These are phyloP conservation scores for Poecilia gillii DNA, from an alignment of 2,797 vertebrate genomes.

Conservation along the genomic window DNA sequence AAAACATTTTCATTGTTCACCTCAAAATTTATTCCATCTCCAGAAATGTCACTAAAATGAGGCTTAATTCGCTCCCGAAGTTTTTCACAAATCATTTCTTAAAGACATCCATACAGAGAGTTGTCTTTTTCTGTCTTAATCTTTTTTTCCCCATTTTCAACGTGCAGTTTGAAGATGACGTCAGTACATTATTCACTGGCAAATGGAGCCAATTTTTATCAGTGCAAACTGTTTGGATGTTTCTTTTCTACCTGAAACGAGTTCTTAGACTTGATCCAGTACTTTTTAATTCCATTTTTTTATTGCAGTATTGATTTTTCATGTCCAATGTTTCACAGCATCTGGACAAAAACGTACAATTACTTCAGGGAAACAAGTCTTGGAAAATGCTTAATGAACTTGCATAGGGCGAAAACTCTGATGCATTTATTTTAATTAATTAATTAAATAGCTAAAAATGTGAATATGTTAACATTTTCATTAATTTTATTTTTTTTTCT, in stretches of 20 bases:
- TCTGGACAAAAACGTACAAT: not conserved
- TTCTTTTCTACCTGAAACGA: not conserved
- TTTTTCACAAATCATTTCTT: not conserved
- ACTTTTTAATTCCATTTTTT: not conserved
- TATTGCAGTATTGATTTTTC: not conserved
- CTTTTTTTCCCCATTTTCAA: not conserved
- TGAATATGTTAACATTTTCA: no score
- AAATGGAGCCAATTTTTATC: not conserved
- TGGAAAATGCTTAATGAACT: not conserved
- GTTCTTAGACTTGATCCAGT: not conserved
- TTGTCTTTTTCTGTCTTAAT: not conserved
- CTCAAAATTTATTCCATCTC: not conserved
- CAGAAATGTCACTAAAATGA: not conserved
- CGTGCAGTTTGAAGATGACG: not conserved
- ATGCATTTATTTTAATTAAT: no score
- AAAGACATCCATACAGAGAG: not conserved
- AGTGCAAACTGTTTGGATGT: not conserved
- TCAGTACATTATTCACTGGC: not conserved
- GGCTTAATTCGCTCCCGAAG: not conserved
- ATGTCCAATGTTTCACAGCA: not conserved
- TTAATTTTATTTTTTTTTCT: no score
- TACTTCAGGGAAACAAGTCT: not conserved
- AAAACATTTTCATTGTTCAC: not conserved
- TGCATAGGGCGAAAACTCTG: not conserved
- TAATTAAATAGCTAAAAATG: no score